Evolutionary conservation across 2,113 vertebrate genomes (phyloP).

Genomic region (Terrapene triunguis): DNA sequence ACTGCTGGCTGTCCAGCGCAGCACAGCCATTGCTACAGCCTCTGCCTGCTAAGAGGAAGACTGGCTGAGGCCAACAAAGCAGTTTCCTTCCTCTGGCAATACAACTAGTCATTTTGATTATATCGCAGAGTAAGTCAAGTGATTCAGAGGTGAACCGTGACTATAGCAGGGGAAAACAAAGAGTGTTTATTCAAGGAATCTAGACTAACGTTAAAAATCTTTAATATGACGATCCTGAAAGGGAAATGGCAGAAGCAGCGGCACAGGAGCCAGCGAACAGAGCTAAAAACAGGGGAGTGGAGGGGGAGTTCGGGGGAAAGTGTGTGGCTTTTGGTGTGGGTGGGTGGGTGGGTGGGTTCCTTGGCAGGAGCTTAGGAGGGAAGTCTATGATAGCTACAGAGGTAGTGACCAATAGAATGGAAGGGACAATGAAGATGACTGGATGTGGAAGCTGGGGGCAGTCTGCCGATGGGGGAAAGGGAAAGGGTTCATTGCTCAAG

Average conservation of each 20-base stretch:
- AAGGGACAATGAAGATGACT: too few relatives aligned
- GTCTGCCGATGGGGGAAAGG: too few relatives aligned
- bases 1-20: neutral
- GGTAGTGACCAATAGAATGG: neutral
- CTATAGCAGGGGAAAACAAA: neutral
- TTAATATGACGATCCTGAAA: neutral
- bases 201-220: neutral
- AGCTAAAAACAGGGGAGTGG: neutral
- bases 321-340: neutral
- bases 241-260: neutral
- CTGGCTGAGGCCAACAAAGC: neutral
- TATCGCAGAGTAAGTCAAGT: neutral
- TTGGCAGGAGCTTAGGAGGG: neutral
- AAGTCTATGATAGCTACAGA: neutral
- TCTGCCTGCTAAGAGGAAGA: neutral
- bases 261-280: neutral
- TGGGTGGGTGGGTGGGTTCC: neutral
- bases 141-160: neutral
- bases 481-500: too few relatives aligned
- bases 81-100: slow-evolving; percentile 72
- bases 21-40: slow-evolving; percentile 11
- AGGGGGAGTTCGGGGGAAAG: neutral
- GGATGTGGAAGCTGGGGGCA: too few relatives aligned
- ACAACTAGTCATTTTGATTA: slow-evolving; percentile 1
- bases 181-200: neutral